These are phyloP conservation scores for Agraylea sexmaculata DNA, from an alignment of 1,140 invertebrate species.

Conservation along the genomic window DNA sequence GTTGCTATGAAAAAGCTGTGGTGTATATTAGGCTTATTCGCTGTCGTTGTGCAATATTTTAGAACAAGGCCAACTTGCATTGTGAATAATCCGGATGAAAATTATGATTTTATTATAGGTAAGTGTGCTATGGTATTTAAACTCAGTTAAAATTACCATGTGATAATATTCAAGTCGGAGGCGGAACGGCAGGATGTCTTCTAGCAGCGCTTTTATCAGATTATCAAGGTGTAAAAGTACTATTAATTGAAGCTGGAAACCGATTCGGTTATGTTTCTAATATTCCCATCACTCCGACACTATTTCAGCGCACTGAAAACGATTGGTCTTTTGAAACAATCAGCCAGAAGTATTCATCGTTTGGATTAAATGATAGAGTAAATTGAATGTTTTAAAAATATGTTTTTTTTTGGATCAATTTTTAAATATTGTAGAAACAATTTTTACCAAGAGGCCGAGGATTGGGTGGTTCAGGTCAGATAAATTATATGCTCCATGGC, in stretches of 20 bases:
- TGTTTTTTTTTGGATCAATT: constrained; percentile 7
- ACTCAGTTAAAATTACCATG: not conserved
- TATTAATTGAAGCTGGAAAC: constrained; percentile 62
- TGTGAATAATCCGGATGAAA: constrained; percentile 25
- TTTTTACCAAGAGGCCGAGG: constrained; percentile 54
- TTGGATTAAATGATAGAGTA: constrained; percentile 47
- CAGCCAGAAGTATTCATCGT: constrained; percentile 51
- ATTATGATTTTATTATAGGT: constrained; percentile 39
- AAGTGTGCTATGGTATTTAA: constrained; percentile 16
- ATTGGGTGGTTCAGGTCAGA: constrained; percentile 55
- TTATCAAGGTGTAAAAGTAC: constrained; percentile 43
- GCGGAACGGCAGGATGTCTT: constrained; percentile 69
- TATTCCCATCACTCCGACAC: constrained; percentile 51
- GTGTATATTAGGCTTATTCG: not conserved
- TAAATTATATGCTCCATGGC: constrained; percentile 57
- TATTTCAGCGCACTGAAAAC: constrained; percentile 48
- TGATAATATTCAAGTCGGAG: constrained; percentile 48
- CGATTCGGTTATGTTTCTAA: constrained; percentile 47
- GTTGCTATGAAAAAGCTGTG: too few species aligned
- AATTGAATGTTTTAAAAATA: constrained; percentile 12
- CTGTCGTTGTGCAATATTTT: constrained; percentile 4
- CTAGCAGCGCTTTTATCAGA: constrained; percentile 56
- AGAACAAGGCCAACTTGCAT: constrained; percentile 22
- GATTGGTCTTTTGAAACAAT: constrained; percentile 54
- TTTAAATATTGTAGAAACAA: constrained; percentile 36